A percentile compares a stretch with the other conserved stretches of the same genome.
phyloP scores from a whole-genome alignment of 2,797 vertebrate genomes.

The Tragelaphus oryx region DNA sequence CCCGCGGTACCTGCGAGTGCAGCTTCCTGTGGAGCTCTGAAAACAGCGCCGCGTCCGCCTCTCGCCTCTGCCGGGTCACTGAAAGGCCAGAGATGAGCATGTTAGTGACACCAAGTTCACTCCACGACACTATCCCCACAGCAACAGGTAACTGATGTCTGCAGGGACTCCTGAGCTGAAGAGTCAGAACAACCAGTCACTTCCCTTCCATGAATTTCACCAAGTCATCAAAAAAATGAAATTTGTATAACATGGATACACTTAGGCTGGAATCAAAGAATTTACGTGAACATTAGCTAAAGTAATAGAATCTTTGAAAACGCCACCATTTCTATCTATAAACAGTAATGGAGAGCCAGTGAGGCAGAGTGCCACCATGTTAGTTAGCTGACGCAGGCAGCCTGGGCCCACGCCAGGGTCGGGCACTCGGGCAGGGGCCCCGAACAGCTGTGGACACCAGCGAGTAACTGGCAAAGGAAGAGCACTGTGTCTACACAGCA shows the following conservation, averaged over 20 bases:
- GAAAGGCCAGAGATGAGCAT: constrained; percentile 18
- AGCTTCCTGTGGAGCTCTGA: constrained; percentile 97
- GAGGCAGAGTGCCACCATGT: background rate
- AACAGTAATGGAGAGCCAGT: background rate
- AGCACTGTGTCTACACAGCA: background rate
- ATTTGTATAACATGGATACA: background rate
- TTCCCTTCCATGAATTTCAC: too few species aligned
- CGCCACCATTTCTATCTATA: background rate
- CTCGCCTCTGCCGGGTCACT: constrained; percentile 95
- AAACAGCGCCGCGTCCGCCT: constrained; percentile 93
- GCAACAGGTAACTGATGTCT: background rate
- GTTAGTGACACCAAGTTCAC: background rate
- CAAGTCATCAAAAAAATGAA: background rate
- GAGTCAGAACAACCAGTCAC: background rate
- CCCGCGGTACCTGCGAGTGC: constrained; percentile 90
- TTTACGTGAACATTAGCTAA: background rate
- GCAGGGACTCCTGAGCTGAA: background rate
- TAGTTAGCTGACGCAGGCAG: background rate
- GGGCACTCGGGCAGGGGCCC: too few species aligned
- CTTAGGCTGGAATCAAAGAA: background rate
- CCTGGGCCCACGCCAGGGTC: background rate
- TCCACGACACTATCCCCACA: background rate
- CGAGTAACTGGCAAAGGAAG: background rate
- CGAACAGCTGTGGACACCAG: background rate
- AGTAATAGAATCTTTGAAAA: background rate